Base-by-base conservation (phyloP, 2,888 invertebrate species). In the Hydriomena furcata region DNA sequence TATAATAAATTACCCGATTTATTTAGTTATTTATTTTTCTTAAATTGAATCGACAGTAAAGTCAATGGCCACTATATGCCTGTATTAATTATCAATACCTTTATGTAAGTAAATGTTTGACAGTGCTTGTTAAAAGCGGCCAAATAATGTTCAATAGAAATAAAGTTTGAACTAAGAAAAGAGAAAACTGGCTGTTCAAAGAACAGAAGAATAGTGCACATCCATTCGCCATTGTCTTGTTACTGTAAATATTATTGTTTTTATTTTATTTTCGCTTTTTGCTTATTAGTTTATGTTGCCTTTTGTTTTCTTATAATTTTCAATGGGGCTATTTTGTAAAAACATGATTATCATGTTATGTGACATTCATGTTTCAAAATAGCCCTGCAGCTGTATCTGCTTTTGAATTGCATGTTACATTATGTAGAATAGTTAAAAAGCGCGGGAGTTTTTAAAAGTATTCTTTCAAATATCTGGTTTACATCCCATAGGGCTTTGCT, bases 191-290 rank as follows among this genome's bases (percentile, higher is more conserved):
- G 38, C 30, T 51, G 34, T 51, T 46, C 8, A n/a, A 40, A 28
- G 11, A 28, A 40, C 34, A 32, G 42, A 52, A 37, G 34, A 52
- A 42, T 40, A 7, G 24, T 50, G 23, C 30, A 13, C 60, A 60
- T 71, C 73, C 76, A 74, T 64, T 76, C 82, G 80, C 83, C 83
- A 83, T 84, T 84, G 80, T 82, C 71, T 74, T 83, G 73, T 61
- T 73, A 82, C 81, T 83, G 80, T 66, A 34, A 60, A 28, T 53
- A 52, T 53, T 47, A 40, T 41, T 60, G 36, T 63, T 58, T 41
- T 47, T 58, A 46, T 42, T 32, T 54, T 61, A 43, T 17, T 52
- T 30, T 31, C 35, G 10, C 35, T 43, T 46, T 3, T 50, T 27
- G 46, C 47, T 47, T 40, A n/a, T n/a, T n/a, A n/a, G n/a, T n/a